Evolutionary conservation across 2,113 vertebrate genomes (phyloP).

Genomic region (Myotis lucifugus): DNA sequence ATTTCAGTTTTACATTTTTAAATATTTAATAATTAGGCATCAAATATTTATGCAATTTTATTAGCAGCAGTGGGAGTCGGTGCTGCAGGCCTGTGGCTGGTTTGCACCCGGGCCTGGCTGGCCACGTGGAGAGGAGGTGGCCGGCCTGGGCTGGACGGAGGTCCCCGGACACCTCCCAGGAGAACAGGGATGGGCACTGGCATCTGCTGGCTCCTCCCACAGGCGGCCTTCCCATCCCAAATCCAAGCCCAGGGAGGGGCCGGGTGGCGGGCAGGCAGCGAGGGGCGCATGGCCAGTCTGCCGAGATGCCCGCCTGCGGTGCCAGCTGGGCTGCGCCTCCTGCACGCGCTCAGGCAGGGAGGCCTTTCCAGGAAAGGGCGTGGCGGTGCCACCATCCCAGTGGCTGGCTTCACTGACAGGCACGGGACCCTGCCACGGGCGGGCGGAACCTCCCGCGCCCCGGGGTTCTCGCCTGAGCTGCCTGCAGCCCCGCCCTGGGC

Average conservation of each 20-base stretch:
- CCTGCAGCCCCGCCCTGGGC: neutral
- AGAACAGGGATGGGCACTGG: neutral
- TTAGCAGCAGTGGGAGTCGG: constrained; percentile 82
- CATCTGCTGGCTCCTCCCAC: neutral
- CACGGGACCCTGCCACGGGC: neutral
- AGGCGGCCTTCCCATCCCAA: neutral
- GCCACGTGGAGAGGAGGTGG: constrained; percentile 4
- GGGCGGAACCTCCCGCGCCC: accelerated
- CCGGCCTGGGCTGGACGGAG: accelerated
- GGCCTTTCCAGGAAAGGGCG: neutral
- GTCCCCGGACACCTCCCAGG: neutral
- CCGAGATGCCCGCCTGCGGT: accelerated
- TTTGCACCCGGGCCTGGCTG: constrained; percentile 55
- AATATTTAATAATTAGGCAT: constrained; percentile 89
- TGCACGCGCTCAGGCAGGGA: neutral
- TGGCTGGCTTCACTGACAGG: accelerated
- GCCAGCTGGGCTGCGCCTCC: neutral
- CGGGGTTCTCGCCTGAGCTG: constrained; percentile 54
- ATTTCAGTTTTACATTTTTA: constrained; percentile 86
- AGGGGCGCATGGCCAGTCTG: accelerated
- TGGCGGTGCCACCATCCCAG: accelerated
- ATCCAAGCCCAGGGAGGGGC: neutral
- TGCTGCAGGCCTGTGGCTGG: constrained; percentile 68
- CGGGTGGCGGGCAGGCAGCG: accelerated
- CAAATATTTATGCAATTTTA: constrained; percentile 88